These are phyloP conservation scores for Hybos culiciformis DNA, from an alignment of 2,888 invertebrate genomes.

Conservation along the genomic window DNA sequence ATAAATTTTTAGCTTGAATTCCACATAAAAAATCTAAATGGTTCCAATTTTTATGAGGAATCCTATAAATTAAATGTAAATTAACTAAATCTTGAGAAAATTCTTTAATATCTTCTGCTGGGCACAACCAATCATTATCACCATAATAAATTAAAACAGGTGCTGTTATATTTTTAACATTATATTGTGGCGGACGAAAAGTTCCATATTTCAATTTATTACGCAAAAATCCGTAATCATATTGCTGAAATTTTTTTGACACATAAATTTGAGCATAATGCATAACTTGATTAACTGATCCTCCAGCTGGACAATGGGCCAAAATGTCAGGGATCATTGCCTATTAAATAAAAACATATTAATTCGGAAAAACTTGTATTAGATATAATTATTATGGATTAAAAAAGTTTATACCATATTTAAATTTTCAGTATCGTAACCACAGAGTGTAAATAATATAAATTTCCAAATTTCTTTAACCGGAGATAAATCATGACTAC, in stretches of 20 bases:
- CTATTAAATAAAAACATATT: conserved; percentile 32
- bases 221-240: conserved; percentile 39
- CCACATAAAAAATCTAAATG: conserved; percentile 59
- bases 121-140: conserved; percentile 50
- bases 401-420: conserved; percentile 29
- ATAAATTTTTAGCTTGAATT: conserved; percentile 42
- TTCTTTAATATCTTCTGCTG: conserved; percentile 38
- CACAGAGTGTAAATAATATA: conserved; percentile 44
- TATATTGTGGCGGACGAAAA: conserved; percentile 43
- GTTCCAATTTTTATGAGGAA: conserved; percentile 42
- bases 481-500: conserved; percentile 32
- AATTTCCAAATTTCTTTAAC: conserved; percentile 43
- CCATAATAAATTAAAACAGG: conserved; percentile 53
- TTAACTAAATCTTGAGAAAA: conserved; percentile 38
- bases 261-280: conserved; percentile 54
- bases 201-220: conserved; percentile 43
- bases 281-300: conserved; percentile 50
- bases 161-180: conserved; percentile 41
- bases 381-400: not conserved
- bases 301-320: conserved; percentile 48
- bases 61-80: conserved; percentile 34
- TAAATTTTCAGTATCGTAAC: conserved; percentile 35
- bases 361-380: not conserved
- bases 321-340: conserved; percentile 52
- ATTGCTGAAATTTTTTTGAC: conserved; percentile 41